These are phyloP conservation scores for Calephelis perditalis DNA, from an alignment of 2,888 invertebrate genomes.

Conservation along the genomic window DNA sequence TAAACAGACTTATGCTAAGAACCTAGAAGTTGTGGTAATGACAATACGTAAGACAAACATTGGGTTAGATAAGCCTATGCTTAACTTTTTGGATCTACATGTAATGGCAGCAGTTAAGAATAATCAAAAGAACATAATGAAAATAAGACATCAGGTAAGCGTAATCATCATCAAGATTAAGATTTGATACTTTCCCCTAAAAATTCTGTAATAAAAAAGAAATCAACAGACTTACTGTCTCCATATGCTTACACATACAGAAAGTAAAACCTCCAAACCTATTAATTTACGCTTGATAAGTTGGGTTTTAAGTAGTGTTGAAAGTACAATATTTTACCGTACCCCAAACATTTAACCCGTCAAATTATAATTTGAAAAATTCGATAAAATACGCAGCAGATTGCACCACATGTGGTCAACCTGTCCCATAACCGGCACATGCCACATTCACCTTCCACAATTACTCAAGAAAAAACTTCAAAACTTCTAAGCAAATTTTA, in stretches of 20 bases:
- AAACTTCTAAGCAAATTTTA: constrained; percentile 21
- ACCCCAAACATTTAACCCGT: constrained; percentile 41
- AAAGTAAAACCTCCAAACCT: constrained; percentile 26
- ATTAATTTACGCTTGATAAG: constrained; percentile 3
- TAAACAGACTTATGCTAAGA: too few species aligned
- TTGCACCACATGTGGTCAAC: constrained; percentile 76
- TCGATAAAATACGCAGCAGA: constrained; percentile 66
- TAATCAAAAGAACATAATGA: too few species aligned
- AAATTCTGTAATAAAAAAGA: too few species aligned
- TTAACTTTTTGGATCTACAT: too few species aligned
- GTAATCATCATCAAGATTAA: too few species aligned
- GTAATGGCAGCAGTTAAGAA: too few species aligned
- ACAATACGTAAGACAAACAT: too few species aligned
- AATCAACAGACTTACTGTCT: too few species aligned
- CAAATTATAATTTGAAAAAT: constrained; percentile 60
- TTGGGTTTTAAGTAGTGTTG: constrained; percentile 8
- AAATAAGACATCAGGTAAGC: too few species aligned
- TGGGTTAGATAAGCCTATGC: too few species aligned
- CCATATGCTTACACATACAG: constrained; percentile 16
- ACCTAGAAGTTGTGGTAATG: too few species aligned
- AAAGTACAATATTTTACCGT: constrained; percentile 8
- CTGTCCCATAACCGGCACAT: constrained; percentile 76
- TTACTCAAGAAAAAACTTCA: constrained; percentile 54
- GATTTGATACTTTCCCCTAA: too few species aligned
- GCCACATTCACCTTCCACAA: constrained; percentile 69